phyloP scores from a whole-genome alignment of 1,140 invertebrate genomes.

The Sminthurides bifidus region DNA sequence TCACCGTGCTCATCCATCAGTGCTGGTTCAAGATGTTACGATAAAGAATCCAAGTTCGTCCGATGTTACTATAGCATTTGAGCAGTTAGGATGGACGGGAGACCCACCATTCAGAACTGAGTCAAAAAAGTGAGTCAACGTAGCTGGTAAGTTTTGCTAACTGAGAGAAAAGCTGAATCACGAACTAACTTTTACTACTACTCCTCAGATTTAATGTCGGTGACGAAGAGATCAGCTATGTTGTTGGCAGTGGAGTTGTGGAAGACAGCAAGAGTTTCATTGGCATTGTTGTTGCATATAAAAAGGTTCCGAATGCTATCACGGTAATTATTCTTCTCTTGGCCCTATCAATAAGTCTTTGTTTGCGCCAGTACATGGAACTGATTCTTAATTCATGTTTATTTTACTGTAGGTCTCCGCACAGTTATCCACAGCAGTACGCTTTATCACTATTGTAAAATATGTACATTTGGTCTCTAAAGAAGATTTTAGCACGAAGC shows the following conservation, averaged over 20 bases:
- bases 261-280: constrained; percentile 17
- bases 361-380: not conserved
- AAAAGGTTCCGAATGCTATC: constrained; percentile 30
- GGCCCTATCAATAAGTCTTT: not conserved
- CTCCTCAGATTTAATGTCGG: constrained; percentile 17
- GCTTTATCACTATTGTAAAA: constrained; percentile 30
- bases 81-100: constrained; percentile 34
- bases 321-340: constrained; percentile 13
- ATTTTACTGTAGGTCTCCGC: constrained; percentile 32
- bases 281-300: constrained; percentile 25
- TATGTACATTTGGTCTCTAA: constrained; percentile 22
- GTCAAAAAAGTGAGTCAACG: constrained; percentile 28
- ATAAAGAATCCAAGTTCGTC: constrained; percentile 53
- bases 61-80: constrained; percentile 24
- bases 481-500: constrained; percentile 18
- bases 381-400: not conserved
- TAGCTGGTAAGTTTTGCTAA: constrained; percentile 38
- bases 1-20: constrained; percentile 58
- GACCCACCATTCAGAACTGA: constrained; percentile 24
- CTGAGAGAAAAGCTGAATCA: constrained; percentile 37
- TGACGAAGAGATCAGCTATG: constrained; percentile 19
- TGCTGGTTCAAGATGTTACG: constrained; percentile 68
- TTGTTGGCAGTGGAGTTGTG: constrained; percentile 24
- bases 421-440: constrained; percentile 19
- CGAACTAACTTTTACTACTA: constrained; percentile 40